Evolutionary conservation across 2,888 invertebrate genomes (phyloP).

Genomic region (Pecten maximus): DNA sequence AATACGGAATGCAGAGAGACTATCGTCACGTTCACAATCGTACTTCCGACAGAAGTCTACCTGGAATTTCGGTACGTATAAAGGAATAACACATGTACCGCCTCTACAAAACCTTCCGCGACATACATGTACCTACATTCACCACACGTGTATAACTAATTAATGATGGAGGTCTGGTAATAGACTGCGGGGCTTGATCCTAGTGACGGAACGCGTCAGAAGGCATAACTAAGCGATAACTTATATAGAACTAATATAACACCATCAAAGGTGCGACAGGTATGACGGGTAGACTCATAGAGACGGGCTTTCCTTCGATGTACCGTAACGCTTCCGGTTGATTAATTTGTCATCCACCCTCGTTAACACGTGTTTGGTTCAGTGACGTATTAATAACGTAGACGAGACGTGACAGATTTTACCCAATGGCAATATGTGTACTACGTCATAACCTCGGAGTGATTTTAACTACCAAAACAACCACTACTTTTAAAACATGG

Average conservation of each 20-base stretch:
- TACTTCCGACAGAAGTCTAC: background rate
- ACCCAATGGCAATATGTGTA: background rate
- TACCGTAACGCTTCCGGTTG: background rate
- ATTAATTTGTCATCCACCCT: background rate
- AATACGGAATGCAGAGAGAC: no score
- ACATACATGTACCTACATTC: background rate
- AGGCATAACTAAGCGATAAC: background rate
- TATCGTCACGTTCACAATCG: no score
- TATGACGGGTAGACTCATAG: background rate
- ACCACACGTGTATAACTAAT: background rate
- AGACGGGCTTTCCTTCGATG: background rate
- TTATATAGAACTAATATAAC: background rate
- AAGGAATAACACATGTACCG: background rate
- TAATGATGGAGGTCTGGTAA: background rate
- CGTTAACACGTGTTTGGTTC: background rate
- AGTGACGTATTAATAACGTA: background rate
- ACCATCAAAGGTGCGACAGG: background rate
- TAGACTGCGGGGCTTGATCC: background rate
- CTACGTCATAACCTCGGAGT: background rate
- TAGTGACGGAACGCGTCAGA: background rate
- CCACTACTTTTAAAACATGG: no score
- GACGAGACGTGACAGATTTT: background rate
- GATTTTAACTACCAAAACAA: no score
- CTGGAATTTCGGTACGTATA: background rate
- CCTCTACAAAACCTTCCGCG: no score